A percentile compares a stretch with the other conserved stretches of the same genome.
These are phyloP conservation scores for Lepidurus packardi DNA, from an alignment of 1,140 invertebrate genomes.

Conservation along the genomic window DNA sequence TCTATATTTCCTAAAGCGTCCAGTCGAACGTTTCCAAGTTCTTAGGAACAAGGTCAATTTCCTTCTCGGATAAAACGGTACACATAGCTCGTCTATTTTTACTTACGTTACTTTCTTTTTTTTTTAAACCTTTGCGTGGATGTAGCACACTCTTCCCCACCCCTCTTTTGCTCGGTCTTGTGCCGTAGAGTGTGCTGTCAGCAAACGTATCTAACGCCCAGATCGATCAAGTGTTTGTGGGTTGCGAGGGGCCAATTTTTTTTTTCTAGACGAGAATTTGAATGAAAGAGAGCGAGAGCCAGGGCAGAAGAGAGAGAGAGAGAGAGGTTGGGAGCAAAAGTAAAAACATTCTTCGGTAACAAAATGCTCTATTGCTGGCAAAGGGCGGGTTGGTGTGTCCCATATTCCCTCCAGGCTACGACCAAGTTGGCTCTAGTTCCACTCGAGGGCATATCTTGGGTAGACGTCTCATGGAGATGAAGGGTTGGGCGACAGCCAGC, in stretches of 20 bases:
- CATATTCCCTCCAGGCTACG: not conserved
- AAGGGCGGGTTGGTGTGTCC: not conserved
- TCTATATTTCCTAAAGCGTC: too few relatives aligned
- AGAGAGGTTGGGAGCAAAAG: not conserved
- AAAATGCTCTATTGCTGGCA: not conserved
- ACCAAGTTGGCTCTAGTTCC: not conserved
- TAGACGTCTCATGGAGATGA: conserved; percentile 21
- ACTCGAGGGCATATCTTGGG: not conserved
- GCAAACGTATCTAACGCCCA: conserved; percentile 8
- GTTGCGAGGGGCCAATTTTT: not conserved
- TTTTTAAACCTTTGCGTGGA: not conserved
- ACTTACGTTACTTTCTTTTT: too few relatives aligned
- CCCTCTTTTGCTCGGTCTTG: not conserved
- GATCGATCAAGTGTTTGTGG: not conserved
- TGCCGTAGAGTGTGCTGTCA: not conserved
- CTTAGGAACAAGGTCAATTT: too few relatives aligned
- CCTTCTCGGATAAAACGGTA: too few relatives aligned
- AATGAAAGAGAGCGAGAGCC: not conserved
- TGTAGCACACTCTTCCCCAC: not conserved
- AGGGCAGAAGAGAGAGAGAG: not conserved
- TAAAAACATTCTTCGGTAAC: not conserved
- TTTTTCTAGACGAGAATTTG: not conserved
- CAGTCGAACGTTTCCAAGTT: too few relatives aligned
- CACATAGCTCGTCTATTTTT: too few relatives aligned
- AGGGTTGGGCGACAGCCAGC: conserved; percentile 20